Conservation (phyloP, 2,113 vertebrate species). For the Sterrhoptilus dennistouni region DNA sequence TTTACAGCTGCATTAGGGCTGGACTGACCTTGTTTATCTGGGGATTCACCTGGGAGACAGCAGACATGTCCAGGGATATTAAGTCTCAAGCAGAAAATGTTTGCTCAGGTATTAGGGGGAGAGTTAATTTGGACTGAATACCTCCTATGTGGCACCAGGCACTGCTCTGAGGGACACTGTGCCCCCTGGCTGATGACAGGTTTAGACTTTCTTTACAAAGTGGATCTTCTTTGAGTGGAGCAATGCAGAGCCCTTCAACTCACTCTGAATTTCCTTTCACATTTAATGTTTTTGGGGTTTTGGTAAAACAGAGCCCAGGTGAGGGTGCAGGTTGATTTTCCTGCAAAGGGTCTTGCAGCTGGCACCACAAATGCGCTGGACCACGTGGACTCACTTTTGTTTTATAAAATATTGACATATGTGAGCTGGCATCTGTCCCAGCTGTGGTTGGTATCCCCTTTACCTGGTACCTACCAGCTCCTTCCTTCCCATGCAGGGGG, state of each 20-base stretch:
- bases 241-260: not conserved
- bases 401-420: rapidly evolving
- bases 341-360: not conserved
- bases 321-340: not conserved
- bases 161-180: not conserved
- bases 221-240: not conserved
- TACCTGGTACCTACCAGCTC: rapidly evolving
- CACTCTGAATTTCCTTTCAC: not conserved
- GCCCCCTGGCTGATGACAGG: not conserved
- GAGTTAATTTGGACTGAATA: constrained; percentile 59
- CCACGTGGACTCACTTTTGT: rapidly evolving
- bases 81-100: constrained; percentile 62
- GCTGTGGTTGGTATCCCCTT: not conserved
- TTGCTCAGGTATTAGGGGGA: constrained; percentile 65
- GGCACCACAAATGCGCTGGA: not conserved
- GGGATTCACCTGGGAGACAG: constrained; percentile 71
- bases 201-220: not conserved
- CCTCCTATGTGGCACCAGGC: constrained; percentile 57
- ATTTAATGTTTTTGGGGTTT: not conserved
- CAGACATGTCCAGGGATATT: constrained; percentile 69
- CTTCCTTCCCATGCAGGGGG: rapidly evolving
- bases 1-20: constrained; percentile 67
- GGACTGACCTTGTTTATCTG: constrained; percentile 71
- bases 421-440: not conserved
- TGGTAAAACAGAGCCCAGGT: not conserved